Conservation (phyloP, 2,113 vertebrate species). For the Setophaga petechia region DNA sequence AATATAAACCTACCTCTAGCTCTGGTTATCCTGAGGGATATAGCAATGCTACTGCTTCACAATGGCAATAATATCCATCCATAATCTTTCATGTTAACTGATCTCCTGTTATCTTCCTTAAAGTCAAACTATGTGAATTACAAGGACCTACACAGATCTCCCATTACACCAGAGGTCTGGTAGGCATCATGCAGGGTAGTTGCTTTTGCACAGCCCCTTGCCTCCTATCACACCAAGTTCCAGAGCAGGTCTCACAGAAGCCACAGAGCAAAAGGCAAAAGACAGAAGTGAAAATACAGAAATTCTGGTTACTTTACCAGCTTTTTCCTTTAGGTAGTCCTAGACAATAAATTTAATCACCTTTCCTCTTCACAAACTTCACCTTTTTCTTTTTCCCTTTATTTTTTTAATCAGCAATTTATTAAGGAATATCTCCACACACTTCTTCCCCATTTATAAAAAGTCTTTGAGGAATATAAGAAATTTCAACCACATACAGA, state of each 20-base stretch:
- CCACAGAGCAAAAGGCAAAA: neutral
- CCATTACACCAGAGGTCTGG: neutral
- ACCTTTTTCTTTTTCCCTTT: neutral
- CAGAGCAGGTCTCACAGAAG: neutral
- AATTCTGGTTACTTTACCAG: neutral
- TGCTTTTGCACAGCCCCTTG: neutral
- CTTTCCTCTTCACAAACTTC: neutral
- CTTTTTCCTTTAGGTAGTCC: neutral
- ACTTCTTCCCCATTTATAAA: neutral
- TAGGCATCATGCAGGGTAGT: neutral
- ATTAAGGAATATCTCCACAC: neutral
- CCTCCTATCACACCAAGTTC: neutral
- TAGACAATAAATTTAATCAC: neutral
- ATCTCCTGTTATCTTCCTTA: neutral
- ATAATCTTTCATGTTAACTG: neutral
- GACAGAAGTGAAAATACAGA: neutral
- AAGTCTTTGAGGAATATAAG: neutral
- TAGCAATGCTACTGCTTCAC: neutral
- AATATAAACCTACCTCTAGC: neutral
- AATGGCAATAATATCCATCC: neutral
- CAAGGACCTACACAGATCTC: neutral
- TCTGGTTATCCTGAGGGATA: neutral
- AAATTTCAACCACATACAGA: neutral
- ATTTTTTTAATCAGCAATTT: neutral
- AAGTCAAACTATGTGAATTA: neutral